Evolutionary conservation across 2,113 vertebrate genomes (phyloP).

Genomic region (Larimichthys crocea): DNA sequence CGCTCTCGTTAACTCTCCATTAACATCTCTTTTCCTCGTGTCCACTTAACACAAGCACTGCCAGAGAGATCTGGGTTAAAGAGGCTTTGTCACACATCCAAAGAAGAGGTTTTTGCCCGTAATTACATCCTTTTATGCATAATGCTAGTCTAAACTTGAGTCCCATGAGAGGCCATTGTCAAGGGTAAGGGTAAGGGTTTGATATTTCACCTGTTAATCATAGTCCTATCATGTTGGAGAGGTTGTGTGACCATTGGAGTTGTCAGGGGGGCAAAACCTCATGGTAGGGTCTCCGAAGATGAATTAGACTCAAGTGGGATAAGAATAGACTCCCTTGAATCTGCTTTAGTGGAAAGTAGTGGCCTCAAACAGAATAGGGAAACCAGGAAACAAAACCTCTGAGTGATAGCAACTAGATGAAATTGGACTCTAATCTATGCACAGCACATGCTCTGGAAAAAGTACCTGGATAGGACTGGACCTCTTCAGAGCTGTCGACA

Average conservation of each 20-base stretch:
- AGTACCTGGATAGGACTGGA: background rate
- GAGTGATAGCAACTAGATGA: background rate
- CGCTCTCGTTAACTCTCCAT: conserved; percentile 71
- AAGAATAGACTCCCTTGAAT: background rate
- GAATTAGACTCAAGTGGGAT: background rate
- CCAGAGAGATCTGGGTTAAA: conserved; percentile 28
- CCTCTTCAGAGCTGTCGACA: background rate
- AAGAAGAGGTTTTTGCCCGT: conserved; percentile 13
- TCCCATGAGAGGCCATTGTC: conserved; percentile 32
- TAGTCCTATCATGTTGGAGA: background rate
- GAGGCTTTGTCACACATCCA: conserved; percentile 54
- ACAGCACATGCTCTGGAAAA: background rate
- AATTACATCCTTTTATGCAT: conserved; percentile 39
- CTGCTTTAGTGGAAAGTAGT: background rate
- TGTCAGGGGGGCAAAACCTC: background rate
- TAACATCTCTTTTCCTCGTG: conserved; percentile 44
- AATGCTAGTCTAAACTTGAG: conserved; percentile 29
- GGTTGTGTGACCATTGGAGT: conserved; percentile 4
- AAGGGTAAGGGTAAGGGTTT: conserved; percentile 8
- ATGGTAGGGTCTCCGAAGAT: background rate
- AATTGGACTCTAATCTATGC: background rate
- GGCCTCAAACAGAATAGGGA: background rate
- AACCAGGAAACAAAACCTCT: background rate
- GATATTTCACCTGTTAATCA: conserved; percentile 10
- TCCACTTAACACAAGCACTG: conserved; percentile 56